These are phyloP conservation scores for Anniella stebbinsi DNA, from an alignment of 2,797 vertebrate species.

Conservation along the genomic window DNA sequence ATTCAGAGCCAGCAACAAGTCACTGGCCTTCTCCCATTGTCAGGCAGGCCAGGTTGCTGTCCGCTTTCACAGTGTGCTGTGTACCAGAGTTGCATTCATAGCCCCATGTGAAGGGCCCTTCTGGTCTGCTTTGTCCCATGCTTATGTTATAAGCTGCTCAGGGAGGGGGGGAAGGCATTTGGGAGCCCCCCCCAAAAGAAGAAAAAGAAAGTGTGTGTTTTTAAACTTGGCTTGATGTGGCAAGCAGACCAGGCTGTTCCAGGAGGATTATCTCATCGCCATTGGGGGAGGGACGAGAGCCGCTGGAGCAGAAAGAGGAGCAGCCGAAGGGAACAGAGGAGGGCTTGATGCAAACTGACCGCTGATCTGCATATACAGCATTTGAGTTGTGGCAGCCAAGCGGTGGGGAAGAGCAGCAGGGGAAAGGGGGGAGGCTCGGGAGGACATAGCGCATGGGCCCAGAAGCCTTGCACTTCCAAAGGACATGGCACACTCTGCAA, in stretches of 20 bases:
- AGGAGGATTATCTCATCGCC: conserved; percentile 16
- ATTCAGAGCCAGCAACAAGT: neutral
- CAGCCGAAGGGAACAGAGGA: neutral
- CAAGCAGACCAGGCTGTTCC: neutral
- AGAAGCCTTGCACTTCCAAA: neutral
- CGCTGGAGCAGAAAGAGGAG: neutral
- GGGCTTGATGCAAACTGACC: neutral
- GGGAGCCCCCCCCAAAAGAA: neutral
- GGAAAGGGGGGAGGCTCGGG: neutral
- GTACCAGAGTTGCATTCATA: neutral
- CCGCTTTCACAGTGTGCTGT: neutral
- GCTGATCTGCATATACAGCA: neutral
- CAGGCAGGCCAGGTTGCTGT: neutral
- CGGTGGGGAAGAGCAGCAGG: neutral
- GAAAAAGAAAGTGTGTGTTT: neutral
- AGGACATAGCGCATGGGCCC: too few relatives aligned
- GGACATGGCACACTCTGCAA: too few relatives aligned
- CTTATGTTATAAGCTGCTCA: conserved; percentile 14
- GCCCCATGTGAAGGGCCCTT: neutral
- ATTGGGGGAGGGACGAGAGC: neutral
- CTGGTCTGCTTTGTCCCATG: neutral
- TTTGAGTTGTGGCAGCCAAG: neutral
- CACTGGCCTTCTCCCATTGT: neutral
- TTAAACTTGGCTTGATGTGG: neutral
- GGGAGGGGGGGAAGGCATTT: neutral